Evolutionary conservation across 1,140 invertebrate species (phyloP).

Genomic region (Diorhabda carinulata): DNA sequence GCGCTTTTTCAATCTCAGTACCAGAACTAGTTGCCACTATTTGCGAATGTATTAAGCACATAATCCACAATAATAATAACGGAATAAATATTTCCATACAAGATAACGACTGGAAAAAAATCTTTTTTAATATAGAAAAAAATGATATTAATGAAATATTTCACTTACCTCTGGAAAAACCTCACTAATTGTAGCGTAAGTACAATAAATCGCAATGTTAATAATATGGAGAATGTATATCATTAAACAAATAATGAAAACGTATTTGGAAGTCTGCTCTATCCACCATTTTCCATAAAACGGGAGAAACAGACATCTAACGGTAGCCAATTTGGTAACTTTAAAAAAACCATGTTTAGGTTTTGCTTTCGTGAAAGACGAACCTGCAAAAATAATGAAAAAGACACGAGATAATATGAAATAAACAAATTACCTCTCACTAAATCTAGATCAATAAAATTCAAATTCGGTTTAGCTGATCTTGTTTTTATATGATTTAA

Average conservation of each 20-base stretch:
- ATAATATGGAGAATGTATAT: conserved; percentile 36
- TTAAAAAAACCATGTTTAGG: conserved; percentile 82
- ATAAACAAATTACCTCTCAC: conserved; percentile 61
- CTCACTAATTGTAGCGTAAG: conserved; percentile 14
- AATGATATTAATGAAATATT: background rate
- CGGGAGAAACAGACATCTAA: conserved; percentile 77
- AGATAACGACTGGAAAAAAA: conserved; percentile 50
- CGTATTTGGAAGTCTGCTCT: conserved; percentile 72
- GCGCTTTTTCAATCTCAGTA: conserved; percentile 8
- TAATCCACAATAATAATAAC: conserved; percentile 70
- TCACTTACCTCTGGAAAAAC: conserved; percentile 6
- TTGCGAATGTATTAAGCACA: conserved; percentile 87
- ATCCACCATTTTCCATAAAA: conserved; percentile 84
- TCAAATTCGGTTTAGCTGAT: conserved; percentile 82
- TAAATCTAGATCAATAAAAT: conserved; percentile 93
- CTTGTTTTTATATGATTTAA: conserved; percentile 75
- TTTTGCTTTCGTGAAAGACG: conserved; percentile 90
- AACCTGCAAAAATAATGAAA: conserved; percentile 58
- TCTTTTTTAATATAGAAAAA: conserved; percentile 1
- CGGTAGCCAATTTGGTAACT: conserved; percentile 73
- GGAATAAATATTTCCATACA: conserved; percentile 71
- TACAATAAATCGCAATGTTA: conserved; percentile 58
- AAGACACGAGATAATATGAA: background rate
- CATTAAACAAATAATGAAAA: conserved; percentile 59
- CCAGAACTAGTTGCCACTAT: conserved; percentile 71